Conservation (phyloP, 2,797 vertebrate genomes). For the Notolepis coatsorum region DNA sequence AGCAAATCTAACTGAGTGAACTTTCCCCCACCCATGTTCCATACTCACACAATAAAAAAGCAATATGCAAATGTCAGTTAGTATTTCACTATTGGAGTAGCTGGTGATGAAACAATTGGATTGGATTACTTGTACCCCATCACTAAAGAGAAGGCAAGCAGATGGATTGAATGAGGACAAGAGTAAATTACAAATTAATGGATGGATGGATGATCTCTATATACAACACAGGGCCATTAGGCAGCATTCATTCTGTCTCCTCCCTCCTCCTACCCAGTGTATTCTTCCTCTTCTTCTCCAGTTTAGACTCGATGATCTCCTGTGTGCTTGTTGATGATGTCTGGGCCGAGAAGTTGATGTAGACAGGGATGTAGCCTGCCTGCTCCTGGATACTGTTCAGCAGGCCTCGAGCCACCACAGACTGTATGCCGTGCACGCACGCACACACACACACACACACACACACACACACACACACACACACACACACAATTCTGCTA, state of each 20-base stretch:
- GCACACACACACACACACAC: not conserved
- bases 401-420: constrained; percentile 84
- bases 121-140: too few species aligned
- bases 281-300: constrained; percentile 90
- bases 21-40: too few species aligned
- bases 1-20: too few species aligned
- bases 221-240: too few species aligned
- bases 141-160: too few species aligned
- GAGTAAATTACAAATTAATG: too few species aligned
- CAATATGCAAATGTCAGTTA: too few species aligned
- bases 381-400: constrained; percentile 86
- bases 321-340: constrained; percentile 87
- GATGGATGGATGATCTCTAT: not conserved
- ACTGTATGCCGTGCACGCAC: constrained; percentile 58
- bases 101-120: too few species aligned
- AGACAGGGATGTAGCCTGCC: constrained; percentile 83
- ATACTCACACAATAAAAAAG: too few species aligned
- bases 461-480: not conserved
- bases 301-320: constrained; percentile 90
- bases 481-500: not conserved
- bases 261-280: constrained; percentile 73
- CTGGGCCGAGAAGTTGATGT: constrained; percentile 89
- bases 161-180: too few species aligned
- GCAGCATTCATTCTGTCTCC: too few species aligned
- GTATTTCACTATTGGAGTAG: too few species aligned